These are phyloP conservation scores for Bungarus multicinctus DNA, from an alignment of 2,113 vertebrate species.

Conservation along the genomic window DNA sequence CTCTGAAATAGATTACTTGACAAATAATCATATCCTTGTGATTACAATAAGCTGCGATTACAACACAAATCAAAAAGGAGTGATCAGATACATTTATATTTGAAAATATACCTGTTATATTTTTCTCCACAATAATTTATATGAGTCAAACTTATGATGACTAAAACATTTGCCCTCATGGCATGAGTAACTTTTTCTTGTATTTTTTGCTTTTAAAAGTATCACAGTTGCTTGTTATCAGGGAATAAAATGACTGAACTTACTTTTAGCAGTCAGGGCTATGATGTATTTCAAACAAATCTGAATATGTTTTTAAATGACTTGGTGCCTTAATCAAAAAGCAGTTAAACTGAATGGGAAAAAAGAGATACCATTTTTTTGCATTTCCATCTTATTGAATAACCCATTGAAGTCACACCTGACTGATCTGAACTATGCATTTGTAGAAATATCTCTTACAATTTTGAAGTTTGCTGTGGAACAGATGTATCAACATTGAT, in stretches of 20 bases:
- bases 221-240: conserved; percentile 27
- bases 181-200: background rate
- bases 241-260: background rate
- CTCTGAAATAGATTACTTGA: background rate
- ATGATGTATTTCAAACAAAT: conserved; percentile 33
- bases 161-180: conserved; percentile 7
- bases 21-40: background rate
- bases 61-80: background rate
- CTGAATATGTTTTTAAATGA: conserved; percentile 6
- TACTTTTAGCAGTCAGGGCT: conserved; percentile 2
- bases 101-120: conserved; percentile 8
- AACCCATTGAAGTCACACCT: background rate
- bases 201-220: background rate
- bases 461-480: background rate
- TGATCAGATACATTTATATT: background rate
- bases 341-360: conserved; percentile 11
- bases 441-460: background rate
- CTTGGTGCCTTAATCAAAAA: conserved; percentile 30
- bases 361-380: conserved; percentile 15
- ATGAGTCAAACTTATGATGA: conserved; percentile 10
- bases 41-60: background rate
- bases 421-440: background rate
- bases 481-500: background rate
- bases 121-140: conserved; percentile 10
- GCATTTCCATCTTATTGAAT: background rate